Base-by-base conservation (phyloP, 2,888 invertebrate genomes). In the Acleris laterana region DNA sequence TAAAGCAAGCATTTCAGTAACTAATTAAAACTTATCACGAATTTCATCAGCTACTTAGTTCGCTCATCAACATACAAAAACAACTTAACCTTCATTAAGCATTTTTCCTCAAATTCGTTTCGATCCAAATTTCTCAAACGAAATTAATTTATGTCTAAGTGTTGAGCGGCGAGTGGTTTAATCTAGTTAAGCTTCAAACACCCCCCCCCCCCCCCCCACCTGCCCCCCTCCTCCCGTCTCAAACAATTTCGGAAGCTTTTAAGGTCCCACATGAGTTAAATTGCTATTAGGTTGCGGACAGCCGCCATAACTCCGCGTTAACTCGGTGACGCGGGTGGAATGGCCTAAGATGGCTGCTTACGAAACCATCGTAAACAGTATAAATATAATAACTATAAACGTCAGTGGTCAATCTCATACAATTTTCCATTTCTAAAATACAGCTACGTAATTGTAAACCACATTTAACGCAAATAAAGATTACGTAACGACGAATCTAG, bases 191-290 rank as follows among this genome's bases (percentile, higher is more conserved):
- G 62, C 68, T 62, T 51, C 49, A 72, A 68, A 68, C 70, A 62
- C 52, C 44, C 48, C 38, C 13, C 38, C 38, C 1, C 38, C 38
- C 13, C 0, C 3, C 32, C 63, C 38, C 1, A 13, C 38, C 13
- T 0, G 0, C 32, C 63, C 57, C 17, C 19, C 48, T 46, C 61
- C 62, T n/a, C 67, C 68, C 70, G 72, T 73, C 73, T 73, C 69
- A 58, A 70, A 73, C 73, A 73, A 73, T 74, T 74, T 74, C 56
- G 70, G 71, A 74, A 71, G 72, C 72, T 74, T 74, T 74, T 72
- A 71, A 67, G 70, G 16, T 38, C 63, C 68, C 62, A 72, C 70
- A 70, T 68, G 71, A 72, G 71, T 72, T 71, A 72, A 72, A 74
- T 69, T 71, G 70, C 66, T 69, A 71, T 71, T 70, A 70, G 61